Base-by-base conservation (phyloP, 2,888 invertebrate genomes). In the Eurytoma adleriae region DNA sequence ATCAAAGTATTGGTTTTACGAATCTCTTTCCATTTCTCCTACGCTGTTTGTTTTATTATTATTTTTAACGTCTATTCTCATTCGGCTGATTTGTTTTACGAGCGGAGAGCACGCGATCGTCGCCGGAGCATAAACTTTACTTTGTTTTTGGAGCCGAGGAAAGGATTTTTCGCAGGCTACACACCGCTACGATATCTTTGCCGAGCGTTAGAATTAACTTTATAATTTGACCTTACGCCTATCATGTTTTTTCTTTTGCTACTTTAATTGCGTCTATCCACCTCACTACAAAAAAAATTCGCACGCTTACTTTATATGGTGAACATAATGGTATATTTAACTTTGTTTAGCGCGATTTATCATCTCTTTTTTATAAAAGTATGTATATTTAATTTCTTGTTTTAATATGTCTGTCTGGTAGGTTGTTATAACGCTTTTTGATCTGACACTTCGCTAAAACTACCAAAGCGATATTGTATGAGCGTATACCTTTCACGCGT, bases 301-400 rank as follows among this genome's bases (percentile, higher is more conserved):
- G 89, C 89, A 90, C 90, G 89, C 89, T 90, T 90, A 80, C 86
- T 20, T 61, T 70, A 68, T 68, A 87, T 88, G 87, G 87, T 88
- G 86, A 89, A 86, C 85, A 86, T 86, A 40, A 84, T 87, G 87
- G 85, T 86, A 85, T 86, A 86, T 82, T 83, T 86, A 40, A 30
- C 16, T 75, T 56, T 18, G 30, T 24, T 85, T 83, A 84, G 85
- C 87, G 87, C 85, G 87, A 87, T 85, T 75, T 16, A 68, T 61
- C 62, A 67, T 64, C 40, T 40, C 10, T 40, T 40, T 40, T 40
- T 40, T 12, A 30, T 48, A 16, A 64, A 40, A n/a, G 76, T 82
- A 66, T 74, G 74, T 74, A 84, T 84, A 77, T 82, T 85, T 62
- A 66, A 81, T 79, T 75, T 84, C 71, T 78, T 79, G 85, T 80